Evolutionary conservation across 2,888 invertebrate species (phyloP), one percentile per base, ranked within the genome.

Genomic region (Taenaris catops): DNA sequence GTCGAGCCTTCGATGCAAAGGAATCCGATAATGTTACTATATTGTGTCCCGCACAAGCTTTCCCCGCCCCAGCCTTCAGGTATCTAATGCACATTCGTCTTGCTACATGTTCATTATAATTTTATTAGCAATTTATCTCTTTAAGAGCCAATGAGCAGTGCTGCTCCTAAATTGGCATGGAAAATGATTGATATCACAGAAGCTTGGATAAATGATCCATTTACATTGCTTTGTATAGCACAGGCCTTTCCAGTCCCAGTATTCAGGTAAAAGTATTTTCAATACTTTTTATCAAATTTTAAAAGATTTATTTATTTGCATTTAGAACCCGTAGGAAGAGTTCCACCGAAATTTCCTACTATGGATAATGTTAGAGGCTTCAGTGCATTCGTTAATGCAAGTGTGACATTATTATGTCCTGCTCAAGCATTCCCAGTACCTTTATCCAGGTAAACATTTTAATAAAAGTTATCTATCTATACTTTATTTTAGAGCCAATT

Each of bases 41-140:
- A 53, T 80, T 92, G 63, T 94, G 93, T 66, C 92, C 92, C 51
- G 92, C 93, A 39, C 93, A 94, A 87, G 93, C 92, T 57, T 93
- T 89, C 72, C 94, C 94, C 56, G 90, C 91, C 64, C 90, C 91
- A 53, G 68, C 86, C 58, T 90, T 86, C 89, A 90, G 90, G 90
- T 90, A 88, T 62, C n/a, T n/a, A n/a, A n/a, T n/a, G n/a, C n/a
- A n/a, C n/a, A n/a, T n/a, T 48, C 80, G 67, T 62, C 35, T 44
- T 26, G 26, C 31, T 45, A 34, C 38, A 40, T 45, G 38, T 35
- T 42, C 38, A 37, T 33, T 28, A 27, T 40, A 41, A 17, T 26
- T 21, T 33, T 38, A 17, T 34, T 41, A 41, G 49, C n/a, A n/a
- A n/a, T 54, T 50, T 55, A 54, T 58, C 58, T 67, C 60, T 63